Evolutionary conservation across 2,113 vertebrate genomes (phyloP).

Genomic region (Cyanoderma ruficeps): DNA sequence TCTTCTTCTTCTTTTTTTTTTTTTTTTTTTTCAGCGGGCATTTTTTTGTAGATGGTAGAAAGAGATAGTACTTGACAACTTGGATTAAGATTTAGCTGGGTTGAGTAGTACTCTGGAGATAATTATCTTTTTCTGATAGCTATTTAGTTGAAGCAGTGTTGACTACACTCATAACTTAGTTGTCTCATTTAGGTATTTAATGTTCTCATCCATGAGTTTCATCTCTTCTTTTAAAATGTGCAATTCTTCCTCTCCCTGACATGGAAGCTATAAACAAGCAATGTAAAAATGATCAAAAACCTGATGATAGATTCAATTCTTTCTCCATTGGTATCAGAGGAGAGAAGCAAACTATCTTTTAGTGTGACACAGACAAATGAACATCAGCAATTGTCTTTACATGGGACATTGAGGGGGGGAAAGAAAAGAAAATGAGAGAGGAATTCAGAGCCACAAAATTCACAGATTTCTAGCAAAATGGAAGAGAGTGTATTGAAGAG

Average conservation of each 20-base stretch:
- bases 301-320: neutral
- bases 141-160: neutral
- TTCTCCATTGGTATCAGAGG: neutral
- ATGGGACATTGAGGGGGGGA: fast-evolving
- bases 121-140: neutral
- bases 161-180: neutral
- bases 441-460: neutral
- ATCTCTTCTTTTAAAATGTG: neutral
- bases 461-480: neutral
- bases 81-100: neutral
- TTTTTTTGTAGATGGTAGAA: neutral
- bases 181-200: neutral
- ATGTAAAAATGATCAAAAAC: neutral
- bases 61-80: neutral
- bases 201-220: neutral
- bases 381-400: neutral
- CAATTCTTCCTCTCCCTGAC: neutral
- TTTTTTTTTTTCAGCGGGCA: neutral
- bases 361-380: neutral
- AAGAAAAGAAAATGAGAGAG: neutral
- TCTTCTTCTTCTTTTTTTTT: neutral
- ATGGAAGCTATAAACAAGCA: neutral
- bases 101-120: neutral
- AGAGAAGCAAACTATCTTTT: neutral
- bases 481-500: neutral